Percentiles rank a stretch among this genome's conserved stretches.
These are phyloP conservation scores for Paramuricea clavata DNA, from an alignment of 92 coral and sea anemone species.

Conservation along the genomic window DNA sequence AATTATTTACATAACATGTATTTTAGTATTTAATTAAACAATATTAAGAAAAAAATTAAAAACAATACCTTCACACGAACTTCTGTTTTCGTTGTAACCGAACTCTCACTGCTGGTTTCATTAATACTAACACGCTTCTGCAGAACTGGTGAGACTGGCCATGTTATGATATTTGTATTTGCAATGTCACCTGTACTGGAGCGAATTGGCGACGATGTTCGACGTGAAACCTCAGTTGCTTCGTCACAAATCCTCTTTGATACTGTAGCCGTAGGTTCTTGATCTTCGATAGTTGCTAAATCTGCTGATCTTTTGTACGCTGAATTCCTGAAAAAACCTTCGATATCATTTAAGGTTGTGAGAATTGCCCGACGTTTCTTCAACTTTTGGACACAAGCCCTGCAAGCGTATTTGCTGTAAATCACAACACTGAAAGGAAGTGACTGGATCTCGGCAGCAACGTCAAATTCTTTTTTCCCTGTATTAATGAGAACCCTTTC, in stretches of 20 bases:
- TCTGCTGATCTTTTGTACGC: conserved; percentile 19
- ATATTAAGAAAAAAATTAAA: too few species aligned
- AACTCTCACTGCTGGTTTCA: neutral
- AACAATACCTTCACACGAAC: neutral
- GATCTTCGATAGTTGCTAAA: neutral
- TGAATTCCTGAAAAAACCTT: conserved; percentile 7
- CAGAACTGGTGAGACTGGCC: conserved; percentile 26
- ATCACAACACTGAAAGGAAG: conserved; percentile 6
- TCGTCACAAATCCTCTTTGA: conserved; percentile 23
- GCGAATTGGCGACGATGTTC: conserved; percentile 1
- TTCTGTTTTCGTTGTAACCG: neutral
- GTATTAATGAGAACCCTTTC: neutral
- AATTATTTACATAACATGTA: neutral
- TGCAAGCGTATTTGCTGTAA: too few species aligned
- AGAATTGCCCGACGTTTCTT: conserved; percentile 35
- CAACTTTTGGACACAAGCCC: conserved; percentile 20
- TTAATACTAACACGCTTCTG: conserved; percentile 10
- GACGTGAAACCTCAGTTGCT: neutral
- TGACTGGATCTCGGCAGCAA: conserved; percentile 54
- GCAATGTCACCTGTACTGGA: neutral
- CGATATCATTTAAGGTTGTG: conserved; percentile 1
- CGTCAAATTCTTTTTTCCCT: neutral
- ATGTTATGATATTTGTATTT: neutral
- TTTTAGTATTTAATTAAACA: too few species aligned
- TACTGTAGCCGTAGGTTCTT: neutral